Evolutionary conservation across 23 tunicate genomes (phyloP).

Genomic region (Clavelina lepadiformis): DNA sequence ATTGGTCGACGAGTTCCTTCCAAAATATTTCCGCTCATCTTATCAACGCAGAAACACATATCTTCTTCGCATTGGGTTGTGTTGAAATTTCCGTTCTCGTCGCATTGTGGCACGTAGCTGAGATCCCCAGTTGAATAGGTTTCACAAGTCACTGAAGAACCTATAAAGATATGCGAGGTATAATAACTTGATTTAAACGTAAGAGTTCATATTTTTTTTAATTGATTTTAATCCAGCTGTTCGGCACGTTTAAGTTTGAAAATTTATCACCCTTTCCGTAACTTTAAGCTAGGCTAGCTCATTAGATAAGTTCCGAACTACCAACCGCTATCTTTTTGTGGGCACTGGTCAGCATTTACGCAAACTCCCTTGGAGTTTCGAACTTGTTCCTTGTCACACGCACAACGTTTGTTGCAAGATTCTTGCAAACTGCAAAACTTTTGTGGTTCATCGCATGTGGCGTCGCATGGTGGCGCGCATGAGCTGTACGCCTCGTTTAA

Average conservation of each 20-base stretch:
- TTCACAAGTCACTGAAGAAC: no score
- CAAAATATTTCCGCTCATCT: conserved; percentile 13
- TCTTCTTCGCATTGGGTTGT: conserved; percentile 7
- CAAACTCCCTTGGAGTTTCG: conserved; percentile 7
- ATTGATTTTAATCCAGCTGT: no score
- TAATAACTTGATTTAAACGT: no score
- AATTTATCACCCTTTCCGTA: no score
- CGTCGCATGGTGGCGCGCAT: conserved; percentile 26
- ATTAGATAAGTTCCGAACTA: no score
- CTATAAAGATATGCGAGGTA: no score
- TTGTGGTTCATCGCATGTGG: conserved; percentile 29
- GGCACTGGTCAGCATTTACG: no score
- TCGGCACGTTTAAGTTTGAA: no score
- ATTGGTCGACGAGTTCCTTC: conserved; percentile 17
- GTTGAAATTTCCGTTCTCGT: conserved; percentile 4
- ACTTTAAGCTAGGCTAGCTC: no score
- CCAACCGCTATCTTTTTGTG: no score
- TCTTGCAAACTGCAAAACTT: background rate
- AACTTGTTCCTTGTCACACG: conserved; percentile 5
- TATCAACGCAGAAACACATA: conserved; percentile 22
- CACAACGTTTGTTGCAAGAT: conserved; percentile 14
- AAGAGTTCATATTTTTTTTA: no score
- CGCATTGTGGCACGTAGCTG: background rate
- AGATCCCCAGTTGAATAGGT: no score
- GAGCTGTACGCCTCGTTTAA: conserved; percentile 9